phyloP scores from a whole-genome alignment of 2,797 vertebrate species.

The Lagodon rhomboides region DNA sequence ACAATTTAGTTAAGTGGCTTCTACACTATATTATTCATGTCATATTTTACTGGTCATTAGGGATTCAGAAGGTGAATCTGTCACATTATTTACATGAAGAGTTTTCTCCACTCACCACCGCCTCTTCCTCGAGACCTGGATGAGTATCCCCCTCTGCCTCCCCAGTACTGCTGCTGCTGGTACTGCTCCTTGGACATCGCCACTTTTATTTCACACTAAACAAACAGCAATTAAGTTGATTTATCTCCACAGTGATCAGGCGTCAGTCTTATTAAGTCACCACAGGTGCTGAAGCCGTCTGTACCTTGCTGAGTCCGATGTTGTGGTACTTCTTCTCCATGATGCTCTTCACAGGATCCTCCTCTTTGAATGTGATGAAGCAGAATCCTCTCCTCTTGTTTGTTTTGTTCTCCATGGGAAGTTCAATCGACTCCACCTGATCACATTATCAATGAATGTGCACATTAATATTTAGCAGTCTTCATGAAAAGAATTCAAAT shows the following conservation, averaged over 20 bases:
- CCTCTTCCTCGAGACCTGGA: conserved; percentile 94
- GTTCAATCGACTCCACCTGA: conserved; percentile 97
- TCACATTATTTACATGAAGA: neutral
- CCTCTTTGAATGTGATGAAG: conserved; percentile 98
- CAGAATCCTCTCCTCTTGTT: conserved; percentile 99
- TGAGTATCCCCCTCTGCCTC: conserved; percentile 91
- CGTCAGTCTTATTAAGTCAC: neutral
- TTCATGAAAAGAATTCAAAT: neutral
- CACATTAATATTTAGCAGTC: neutral
- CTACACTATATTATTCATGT: neutral
- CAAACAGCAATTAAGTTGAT: neutral
- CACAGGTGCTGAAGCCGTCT: neutral
- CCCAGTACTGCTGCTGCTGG: conserved; percentile 98
- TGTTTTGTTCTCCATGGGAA: conserved; percentile 99
- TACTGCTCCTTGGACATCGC: conserved; percentile 99
- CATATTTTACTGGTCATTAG: neutral
- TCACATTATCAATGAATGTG: neutral
- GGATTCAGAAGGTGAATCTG: neutral
- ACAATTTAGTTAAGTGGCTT: neutral
- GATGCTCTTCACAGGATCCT: conserved; percentile 96
- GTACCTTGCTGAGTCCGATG: conserved; percentile 98
- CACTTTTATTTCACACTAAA: conserved; percentile 98
- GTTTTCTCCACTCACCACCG: conserved; percentile 85
- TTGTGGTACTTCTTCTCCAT: conserved; percentile 99
- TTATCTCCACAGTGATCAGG: neutral